Evolutionary conservation across 2,888 invertebrate species (phyloP).

Genomic region (Lycaena phlaeas): DNA sequence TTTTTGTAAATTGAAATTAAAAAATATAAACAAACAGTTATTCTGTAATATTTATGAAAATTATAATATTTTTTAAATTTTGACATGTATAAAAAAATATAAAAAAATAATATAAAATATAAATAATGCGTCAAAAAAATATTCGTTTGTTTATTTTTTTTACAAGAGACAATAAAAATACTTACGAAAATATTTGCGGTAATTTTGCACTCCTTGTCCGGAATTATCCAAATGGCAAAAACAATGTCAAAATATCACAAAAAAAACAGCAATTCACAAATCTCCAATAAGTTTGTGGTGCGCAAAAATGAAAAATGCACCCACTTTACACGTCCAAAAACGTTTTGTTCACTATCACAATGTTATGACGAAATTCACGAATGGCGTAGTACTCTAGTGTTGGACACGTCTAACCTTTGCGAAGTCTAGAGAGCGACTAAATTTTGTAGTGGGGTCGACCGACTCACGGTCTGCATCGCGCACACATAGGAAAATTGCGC

Average conservation of each 20-base stretch:
- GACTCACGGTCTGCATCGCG: constrained; percentile 49
- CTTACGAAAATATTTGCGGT: constrained; percentile 72
- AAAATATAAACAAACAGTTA: too few relatives aligned
- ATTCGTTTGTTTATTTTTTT: too few relatives aligned
- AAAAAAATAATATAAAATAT: too few relatives aligned
- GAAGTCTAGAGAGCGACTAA: constrained; percentile 60
- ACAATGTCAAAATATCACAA: constrained; percentile 60
- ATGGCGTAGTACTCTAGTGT: constrained; percentile 42
- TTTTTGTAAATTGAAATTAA: too few relatives aligned
- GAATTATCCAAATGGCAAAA: constrained; percentile 69
- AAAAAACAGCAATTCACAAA: constrained; percentile 39
- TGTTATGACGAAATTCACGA: constrained; percentile 67
- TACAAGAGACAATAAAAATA: too few relatives aligned
- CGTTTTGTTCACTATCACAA: constrained; percentile 61
- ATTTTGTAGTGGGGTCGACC: constrained; percentile 65
- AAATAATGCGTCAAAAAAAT: too few relatives aligned
- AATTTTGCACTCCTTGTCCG: constrained; percentile 52
- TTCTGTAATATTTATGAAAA: too few relatives aligned
- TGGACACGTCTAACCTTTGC: constrained; percentile 45
- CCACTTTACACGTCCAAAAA: constrained; percentile 62
- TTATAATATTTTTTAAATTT: too few relatives aligned
- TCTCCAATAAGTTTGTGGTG: constrained; percentile 49
- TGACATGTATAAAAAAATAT: too few relatives aligned
- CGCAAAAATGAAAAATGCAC: constrained; percentile 42
- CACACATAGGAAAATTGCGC: constrained; percentile 31